Evolutionary conservation across 2,888 invertebrate species (phyloP), one percentile per base, ranked within the genome.

Genomic region (Fragum sueziense): DNA sequence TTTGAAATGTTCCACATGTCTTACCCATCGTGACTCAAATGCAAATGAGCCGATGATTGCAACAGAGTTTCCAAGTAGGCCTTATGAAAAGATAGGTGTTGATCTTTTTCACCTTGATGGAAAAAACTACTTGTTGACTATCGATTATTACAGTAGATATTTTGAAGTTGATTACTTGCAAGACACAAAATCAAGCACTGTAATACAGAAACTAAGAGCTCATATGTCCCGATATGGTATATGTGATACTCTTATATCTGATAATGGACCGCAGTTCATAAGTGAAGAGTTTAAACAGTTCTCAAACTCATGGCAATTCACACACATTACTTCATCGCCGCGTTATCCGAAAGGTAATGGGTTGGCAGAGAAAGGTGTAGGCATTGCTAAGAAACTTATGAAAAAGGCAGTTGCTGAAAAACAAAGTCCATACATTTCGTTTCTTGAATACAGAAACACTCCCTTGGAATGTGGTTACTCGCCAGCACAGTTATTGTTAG

Each of bases 371-470:
- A 69, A 73, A 34, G 77, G 76, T 14, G 81, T 85, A 20, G 78
- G 82, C 51, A 74, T 73, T 17, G 80, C 79, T 1, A 85, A 86
- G 41, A 54, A 74, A 25, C 54, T 79, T 1, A 71, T 81, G 74
- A 52, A 67, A 34, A 77, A 74, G 37, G 77, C 74, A 3, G 68
- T 67, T 62, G 62, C 62, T 2, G 29, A 67, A 9, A 51, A 75
- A 17, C 27, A 67, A 25, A 79, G 80, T 59, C 79, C 76, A 3
- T 82, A 79, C 73, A 68, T 80, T 1, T 74, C 82, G 1, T 54
- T 82, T 27, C 69, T 85, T 22, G 80, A 86, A 31, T 84, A 83
- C 52, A 47, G 82, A 14, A 83, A 85, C 65, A 82, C 79, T 29
- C 85, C 82, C 3, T 65, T 84, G 0, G 79, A 82, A 22, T 78